Evolutionary conservation across 2,888 invertebrate genomes (phyloP).

Genomic region (Ctena decussata): DNA sequence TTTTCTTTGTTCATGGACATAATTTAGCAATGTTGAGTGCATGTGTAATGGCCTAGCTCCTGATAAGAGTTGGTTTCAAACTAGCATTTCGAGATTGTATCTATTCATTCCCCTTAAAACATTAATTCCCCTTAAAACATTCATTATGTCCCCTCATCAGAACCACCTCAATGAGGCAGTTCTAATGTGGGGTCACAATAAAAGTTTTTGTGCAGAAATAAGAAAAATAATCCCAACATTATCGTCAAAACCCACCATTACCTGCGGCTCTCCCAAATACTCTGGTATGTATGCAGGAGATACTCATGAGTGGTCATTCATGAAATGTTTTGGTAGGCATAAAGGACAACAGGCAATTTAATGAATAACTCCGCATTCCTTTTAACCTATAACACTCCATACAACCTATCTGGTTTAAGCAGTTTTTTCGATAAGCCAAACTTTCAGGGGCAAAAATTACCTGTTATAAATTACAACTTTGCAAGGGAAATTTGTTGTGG

Average conservation of each 20-base stretch:
- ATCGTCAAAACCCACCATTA: too few species aligned
- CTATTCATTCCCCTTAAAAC: too few species aligned
- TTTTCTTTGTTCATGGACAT: background rate
- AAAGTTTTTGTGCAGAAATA: background rate
- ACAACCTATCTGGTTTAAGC: background rate
- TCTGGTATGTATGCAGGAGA: background rate
- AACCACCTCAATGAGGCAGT: background rate
- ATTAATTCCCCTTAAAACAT: too few species aligned
- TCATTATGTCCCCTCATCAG: background rate
- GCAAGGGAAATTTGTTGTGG: too few species aligned
- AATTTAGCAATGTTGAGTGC: background rate
- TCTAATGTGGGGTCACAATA: background rate
- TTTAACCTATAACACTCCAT: background rate
- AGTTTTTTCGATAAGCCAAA: too few species aligned
- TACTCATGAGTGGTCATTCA: slow-evolving; percentile 14
- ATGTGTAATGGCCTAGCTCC: background rate
- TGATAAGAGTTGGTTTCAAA: too few species aligned
- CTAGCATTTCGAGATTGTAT: too few species aligned
- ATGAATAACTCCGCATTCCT: background rate
- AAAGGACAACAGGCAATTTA: background rate
- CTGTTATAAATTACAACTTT: too few species aligned
- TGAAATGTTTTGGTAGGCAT: slow-evolving; percentile 6
- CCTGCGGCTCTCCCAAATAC: too few species aligned
- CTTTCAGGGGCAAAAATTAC: too few species aligned
- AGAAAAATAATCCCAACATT: too few species aligned